Evolutionary conservation across 1,140 invertebrate genomes (phyloP).

Genomic region (Grapholita molesta): DNA sequence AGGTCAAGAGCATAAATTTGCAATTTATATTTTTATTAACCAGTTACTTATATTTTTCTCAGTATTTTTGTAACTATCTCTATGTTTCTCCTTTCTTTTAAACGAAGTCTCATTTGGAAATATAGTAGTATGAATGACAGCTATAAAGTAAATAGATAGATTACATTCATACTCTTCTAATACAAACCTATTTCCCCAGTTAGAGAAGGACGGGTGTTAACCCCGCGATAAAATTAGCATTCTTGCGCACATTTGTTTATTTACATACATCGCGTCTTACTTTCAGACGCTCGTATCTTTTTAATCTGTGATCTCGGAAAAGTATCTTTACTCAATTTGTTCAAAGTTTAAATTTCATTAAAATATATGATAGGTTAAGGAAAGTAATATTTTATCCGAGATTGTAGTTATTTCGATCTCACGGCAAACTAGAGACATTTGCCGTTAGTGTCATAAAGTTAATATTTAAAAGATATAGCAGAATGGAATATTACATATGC

Average conservation of each 20-base stretch:
- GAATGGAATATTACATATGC: not conserved
- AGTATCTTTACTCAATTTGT: not conserved
- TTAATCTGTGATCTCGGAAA: not conserved
- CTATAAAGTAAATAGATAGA: not conserved
- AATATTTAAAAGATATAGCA: not conserved
- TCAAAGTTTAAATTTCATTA: not conserved
- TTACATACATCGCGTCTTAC: not conserved
- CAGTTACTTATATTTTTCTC: no score
- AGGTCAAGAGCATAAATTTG: no score
- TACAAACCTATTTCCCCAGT: not conserved
- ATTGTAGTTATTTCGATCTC: not conserved
- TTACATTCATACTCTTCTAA: not conserved
- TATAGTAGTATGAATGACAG: no score
- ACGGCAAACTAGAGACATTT: not conserved
- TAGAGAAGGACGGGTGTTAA: not conserved
- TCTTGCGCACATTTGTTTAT: not conserved
- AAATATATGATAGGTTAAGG: not conserved
- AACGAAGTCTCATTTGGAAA: no score
- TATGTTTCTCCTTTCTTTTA: no score
- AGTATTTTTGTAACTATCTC: no score
- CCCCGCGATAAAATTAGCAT: not conserved
- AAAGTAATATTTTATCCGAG: not conserved
- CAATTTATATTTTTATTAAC: no score
- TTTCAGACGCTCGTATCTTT: not conserved
- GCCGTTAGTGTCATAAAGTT: not conserved